Evolutionary conservation across 2,797 vertebrate genomes (phyloP), one percentile per base, ranked within the genome.

Genomic region (Poecilia wingei): DNA sequence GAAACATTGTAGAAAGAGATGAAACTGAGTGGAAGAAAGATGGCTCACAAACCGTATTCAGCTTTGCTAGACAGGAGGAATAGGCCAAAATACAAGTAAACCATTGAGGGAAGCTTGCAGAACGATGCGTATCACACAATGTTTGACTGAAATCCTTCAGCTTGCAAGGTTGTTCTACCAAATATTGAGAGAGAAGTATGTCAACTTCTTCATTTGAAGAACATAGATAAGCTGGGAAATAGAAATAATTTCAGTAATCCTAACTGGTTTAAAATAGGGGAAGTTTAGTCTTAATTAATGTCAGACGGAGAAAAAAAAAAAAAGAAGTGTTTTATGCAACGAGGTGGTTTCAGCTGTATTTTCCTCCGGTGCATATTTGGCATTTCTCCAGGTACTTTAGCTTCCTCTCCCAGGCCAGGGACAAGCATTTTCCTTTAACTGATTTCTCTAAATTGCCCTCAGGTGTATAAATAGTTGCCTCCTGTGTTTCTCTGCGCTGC

Each of bases 391-490:
- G 41, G 22, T 45, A n/a, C 41, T 45, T 41, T 22, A 68, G 33
- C 20, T 41, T 68, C 20, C 36, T 25, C 36, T 41, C 3, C 3
- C 41, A n/a, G 22, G 25, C 22, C 41, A 69, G 25, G 43, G 43
- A 69, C 33, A n/a, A 39, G 1, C 9, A 10, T 69, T 41, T 69
- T 69, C 16, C 39, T 69, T 69, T 69, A 43, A 43, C 39, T 12
- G 22, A n/a, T 69, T 41, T 20, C 66, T 69, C 22, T 12, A n/a
- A 69, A 39, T 69, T 69, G 39, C 22, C 39, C 39, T 69, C 39
- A 69, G 66, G 66, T 43, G 66, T 69, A 69, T 69, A 25, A 14
- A 69, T 43, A 13, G 64, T 68, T 68, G 64, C 64, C 36, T 68
- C 64, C 36, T 66, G 2, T 66, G 61, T 66, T 16, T 39, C 18